phyloP scores from a whole-genome alignment of 2,113 vertebrate genomes.

The Cranoglanis bouderius region DNA sequence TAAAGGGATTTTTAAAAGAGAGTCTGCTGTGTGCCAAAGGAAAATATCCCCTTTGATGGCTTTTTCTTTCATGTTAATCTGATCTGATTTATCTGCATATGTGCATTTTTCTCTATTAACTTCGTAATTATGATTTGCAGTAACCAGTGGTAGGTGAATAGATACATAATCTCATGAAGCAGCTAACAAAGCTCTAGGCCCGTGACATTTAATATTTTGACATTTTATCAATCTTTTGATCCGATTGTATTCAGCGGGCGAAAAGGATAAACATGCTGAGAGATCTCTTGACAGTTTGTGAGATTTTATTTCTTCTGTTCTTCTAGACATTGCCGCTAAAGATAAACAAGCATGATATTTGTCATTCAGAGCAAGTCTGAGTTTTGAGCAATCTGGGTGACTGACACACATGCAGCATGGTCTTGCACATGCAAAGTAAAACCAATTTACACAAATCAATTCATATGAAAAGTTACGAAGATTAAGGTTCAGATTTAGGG shows the following conservation, averaged over 20 bases:
- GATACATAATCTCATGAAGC: neutral
- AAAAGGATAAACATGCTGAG: constrained; percentile 19
- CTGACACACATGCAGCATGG: neutral
- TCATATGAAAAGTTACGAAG: neutral
- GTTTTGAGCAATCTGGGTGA: neutral
- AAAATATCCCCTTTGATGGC: neutral
- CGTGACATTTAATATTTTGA: constrained; percentile 19
- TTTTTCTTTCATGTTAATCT: constrained; percentile 14
- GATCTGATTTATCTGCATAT: neutral
- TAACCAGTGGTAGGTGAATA: neutral
- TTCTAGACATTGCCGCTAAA: neutral
- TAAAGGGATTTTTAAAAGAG: constrained; percentile 1
- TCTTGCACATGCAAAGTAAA: neutral
- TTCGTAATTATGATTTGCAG: neutral
- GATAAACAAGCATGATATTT: constrained; percentile 33
- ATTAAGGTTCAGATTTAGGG: neutral
- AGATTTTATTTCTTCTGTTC: constrained; percentile 7
- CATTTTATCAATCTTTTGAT: constrained; percentile 9
- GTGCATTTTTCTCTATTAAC: neutral
- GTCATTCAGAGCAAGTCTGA: constrained; percentile 25
- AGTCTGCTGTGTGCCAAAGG: neutral
- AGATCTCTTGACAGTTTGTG: constrained; percentile 13
- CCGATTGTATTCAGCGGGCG: neutral
- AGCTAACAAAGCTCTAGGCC: constrained; percentile 3
- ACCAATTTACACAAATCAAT: constrained; percentile 10